Base-by-base conservation (phyloP, 1,140 invertebrate genomes). In the Drosophila rhopaloa region DNA sequence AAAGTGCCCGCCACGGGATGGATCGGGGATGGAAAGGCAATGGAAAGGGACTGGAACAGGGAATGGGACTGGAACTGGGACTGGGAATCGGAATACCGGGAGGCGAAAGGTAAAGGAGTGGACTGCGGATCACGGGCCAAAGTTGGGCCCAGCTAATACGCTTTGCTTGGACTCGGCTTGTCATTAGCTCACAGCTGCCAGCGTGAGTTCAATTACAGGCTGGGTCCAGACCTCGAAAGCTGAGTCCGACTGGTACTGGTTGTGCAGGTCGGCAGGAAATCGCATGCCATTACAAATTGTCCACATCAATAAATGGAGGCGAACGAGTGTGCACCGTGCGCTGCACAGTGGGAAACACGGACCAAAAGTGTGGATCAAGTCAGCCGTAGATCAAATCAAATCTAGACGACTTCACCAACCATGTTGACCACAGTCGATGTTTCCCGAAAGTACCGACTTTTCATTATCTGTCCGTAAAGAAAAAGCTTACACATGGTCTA, bases 221-320 rank as follows among this genome's bases (percentile, higher is more conserved):
- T 76, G 73, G 77, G 75, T 66, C 61, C 58, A 54, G 24, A 37
- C 50, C 38, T 55, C 44, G 27, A 16, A 56, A 40, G 32, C 43
- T 37, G 62, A 37, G 54, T 27, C 27, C 13, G 16, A 43, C 40
- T 60, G 32, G 57, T 32, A 29, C 59, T 65, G 58, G 62, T 14
- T 47, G 19, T 47, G 59, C 55, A 58, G 59, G 56, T 59, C 55
- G 74, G 77, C 82, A 91, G 84, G 84, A 91, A 91, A 89, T 91
- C 82, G 76, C 79, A 68, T 79, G 89, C 79, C 79, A 91, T 91
- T 91, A 89, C 79, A 89, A 89, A 76, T 85, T 91, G 88, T 86
- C 85, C 79, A 77, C 76, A 81, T 91, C 84, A 91, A 91, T 89
- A 85, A 91, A 91, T 80, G 65, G 58, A 58, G 84, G 81, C 72